Percentiles rank a stretch among this genome's conserved stretches.
These are phyloP conservation scores for Dolomedes plantarius DNA, from an alignment of 2,888 invertebrate genomes.

Conservation along the genomic window DNA sequence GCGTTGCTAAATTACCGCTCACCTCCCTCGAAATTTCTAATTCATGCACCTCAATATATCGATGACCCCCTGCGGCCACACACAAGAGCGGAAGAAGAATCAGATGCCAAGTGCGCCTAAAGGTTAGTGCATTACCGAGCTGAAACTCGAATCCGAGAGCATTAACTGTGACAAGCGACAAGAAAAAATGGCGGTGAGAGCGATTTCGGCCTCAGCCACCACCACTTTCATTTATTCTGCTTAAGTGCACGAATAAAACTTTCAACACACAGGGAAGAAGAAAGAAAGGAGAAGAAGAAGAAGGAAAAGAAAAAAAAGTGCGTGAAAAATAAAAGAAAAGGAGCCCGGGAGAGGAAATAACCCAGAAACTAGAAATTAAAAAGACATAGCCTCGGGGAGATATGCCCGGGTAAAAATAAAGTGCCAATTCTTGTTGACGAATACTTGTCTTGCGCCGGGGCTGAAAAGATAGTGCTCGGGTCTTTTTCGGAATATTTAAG, in stretches of 20 bases:
- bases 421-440: conserved; percentile 68
- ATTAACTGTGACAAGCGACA: conserved; percentile 44
- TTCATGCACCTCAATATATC: too few relatives aligned
- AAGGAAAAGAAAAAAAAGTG: too few relatives aligned
- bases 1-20: too few relatives aligned
- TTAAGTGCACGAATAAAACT: conserved; percentile 48
- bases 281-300: conserved; percentile 2
- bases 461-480: conserved; percentile 29
- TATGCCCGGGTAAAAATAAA: conserved; percentile 35
- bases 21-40: too few relatives aligned
- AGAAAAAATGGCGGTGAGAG: conserved; percentile 10
- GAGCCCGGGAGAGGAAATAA: conserved; percentile 28
- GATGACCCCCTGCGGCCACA: neutral
- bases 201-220: neutral
- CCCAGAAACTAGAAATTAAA: conserved; percentile 60
- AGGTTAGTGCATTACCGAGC: neutral
- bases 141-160: conserved; percentile 27
- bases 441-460: conserved; percentile 24
- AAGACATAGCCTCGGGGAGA: conserved; percentile 34
- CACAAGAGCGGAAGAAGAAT: neutral
- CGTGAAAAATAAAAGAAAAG: too few relatives aligned
- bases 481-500: neutral
- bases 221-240: conserved; percentile 58
- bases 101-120: neutral
- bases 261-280: conserved; percentile 17